Evolutionary conservation across 1,140 invertebrate genomes (phyloP).

Genomic region (Eumeta japonica): DNA sequence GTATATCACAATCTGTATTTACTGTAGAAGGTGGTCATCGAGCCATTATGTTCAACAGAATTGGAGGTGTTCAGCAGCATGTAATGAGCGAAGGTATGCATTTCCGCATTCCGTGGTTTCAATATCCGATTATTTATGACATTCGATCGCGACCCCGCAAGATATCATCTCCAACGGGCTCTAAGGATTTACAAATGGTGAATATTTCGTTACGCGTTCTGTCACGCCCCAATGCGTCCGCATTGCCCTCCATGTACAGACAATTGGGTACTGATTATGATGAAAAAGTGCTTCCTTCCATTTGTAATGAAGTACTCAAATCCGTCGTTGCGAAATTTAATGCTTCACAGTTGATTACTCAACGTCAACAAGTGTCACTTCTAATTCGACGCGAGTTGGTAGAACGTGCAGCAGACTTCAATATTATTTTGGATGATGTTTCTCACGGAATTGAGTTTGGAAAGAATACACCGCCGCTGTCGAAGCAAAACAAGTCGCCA

Average conservation of each 20-base stretch:
- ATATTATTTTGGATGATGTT: constrained; percentile 99
- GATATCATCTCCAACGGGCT: constrained; percentile 96
- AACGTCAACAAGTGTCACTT: constrained; percentile 94
- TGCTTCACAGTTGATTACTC: constrained; percentile 98
- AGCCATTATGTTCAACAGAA: constrained; percentile 95
- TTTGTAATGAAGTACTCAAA: constrained; percentile 99
- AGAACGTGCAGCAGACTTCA: constrained; percentile 96
- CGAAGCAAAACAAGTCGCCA: constrained; percentile 99
- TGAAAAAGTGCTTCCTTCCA: constrained; percentile 93
- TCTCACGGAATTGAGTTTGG: constrained; percentile 98
- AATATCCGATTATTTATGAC: constrained; percentile 99
- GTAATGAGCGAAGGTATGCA: constrained; percentile 94
- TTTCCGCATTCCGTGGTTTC: constrained; percentile 97
- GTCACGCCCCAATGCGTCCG: constrained; percentile 83
- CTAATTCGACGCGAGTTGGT: constrained; percentile 91
- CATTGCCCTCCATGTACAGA: constrained; percentile 85
- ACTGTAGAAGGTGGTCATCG: constrained; percentile 99
- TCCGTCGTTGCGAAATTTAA: constrained; percentile 99
- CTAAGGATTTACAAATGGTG: constrained; percentile 99
- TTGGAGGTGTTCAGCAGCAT: constrained; percentile 90
- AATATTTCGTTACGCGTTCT: constrained; percentile 97
- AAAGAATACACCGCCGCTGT: constrained; percentile 99
- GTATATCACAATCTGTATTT: constrained; percentile 87
- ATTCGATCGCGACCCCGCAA: constrained; percentile 94
- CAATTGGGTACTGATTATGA: constrained; percentile 86